These are phyloP conservation scores for Drosophila seguyi DNA, from an alignment of 1,140 invertebrate species.

Conservation along the genomic window DNA sequence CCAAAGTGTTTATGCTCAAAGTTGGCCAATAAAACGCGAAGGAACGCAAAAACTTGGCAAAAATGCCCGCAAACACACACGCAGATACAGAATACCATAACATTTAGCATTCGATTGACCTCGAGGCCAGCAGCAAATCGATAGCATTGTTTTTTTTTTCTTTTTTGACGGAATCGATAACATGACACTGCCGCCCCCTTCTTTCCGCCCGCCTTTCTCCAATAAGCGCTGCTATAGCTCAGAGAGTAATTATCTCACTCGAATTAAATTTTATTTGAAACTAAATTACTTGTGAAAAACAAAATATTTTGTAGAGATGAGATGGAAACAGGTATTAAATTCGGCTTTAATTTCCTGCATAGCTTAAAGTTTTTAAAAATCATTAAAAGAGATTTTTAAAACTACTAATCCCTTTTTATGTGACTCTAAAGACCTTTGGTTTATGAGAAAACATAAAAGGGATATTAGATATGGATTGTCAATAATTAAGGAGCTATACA, in stretches of 20 bases:
- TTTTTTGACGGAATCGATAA: constrained; percentile 42
- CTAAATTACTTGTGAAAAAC: background rate
- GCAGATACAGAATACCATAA: constrained; percentile 26
- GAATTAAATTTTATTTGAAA: background rate
- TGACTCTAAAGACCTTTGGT: background rate
- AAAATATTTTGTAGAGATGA: too few relatives aligned
- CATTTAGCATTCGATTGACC: constrained; percentile 59
- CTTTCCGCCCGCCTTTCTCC: background rate
- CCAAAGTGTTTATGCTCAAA: constrained; percentile 63
- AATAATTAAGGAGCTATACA: background rate
- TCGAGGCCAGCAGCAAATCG: constrained; percentile 59
- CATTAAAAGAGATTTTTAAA: background rate
- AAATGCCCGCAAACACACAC: constrained; percentile 36
- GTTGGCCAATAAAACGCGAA: constrained; percentile 55
- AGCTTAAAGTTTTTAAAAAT: background rate
- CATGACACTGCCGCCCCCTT: constrained; percentile 16
- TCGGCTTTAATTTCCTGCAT: too few relatives aligned
- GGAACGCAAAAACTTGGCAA: constrained; percentile 41
- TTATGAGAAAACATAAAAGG: background rate
- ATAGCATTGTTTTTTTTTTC: constrained; percentile 39
- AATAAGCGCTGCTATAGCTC: constrained; percentile 3
- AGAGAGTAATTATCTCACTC: background rate
- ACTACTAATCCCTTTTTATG: background rate
- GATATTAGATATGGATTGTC: background rate
- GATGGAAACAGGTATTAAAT: too few relatives aligned